Conservation (phyloP, 2,113 vertebrate species). For the Centropristis striata region DNA sequence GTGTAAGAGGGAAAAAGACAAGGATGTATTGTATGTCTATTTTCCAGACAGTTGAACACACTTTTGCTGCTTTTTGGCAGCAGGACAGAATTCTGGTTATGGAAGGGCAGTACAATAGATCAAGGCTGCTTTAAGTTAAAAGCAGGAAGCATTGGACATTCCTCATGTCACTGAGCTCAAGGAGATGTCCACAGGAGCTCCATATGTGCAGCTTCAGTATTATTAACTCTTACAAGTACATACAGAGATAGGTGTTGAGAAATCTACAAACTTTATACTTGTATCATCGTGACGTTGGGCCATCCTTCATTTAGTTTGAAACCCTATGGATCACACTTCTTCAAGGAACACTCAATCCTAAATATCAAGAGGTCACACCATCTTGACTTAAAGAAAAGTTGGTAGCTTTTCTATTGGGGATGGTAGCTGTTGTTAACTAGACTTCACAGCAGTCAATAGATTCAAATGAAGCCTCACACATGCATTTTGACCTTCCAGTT, state of each 20-base stretch:
- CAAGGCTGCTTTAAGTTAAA: constrained; percentile 1
- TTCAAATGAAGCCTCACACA: too few species aligned
- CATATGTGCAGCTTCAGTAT: neutral
- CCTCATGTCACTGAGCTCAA: neutral
- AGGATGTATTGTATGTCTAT: constrained; percentile 1
- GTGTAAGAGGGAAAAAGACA: constrained; percentile 7
- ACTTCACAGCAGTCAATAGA: too few species aligned
- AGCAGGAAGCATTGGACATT: neutral
- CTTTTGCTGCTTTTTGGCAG: constrained; percentile 40
- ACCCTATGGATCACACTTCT: too few species aligned
- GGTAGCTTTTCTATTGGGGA: too few species aligned
- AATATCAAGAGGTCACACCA: too few species aligned
- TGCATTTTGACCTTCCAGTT: too few species aligned
- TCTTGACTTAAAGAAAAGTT: too few species aligned
- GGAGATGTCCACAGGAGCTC: neutral
- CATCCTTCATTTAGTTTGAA: neutral
- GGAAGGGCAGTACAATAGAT: neutral
- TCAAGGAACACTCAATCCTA: too few species aligned
- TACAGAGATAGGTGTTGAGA: neutral
- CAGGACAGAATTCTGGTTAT: neutral
- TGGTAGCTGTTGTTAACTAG: too few species aligned
- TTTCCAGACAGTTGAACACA: constrained; percentile 35
- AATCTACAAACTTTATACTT: neutral
- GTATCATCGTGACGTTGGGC: too few species aligned
- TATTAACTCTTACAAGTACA: neutral